These are phyloP conservation scores for Agonum fuliginosum DNA, from an alignment of 2,888 invertebrate species.

Conservation along the genomic window DNA sequence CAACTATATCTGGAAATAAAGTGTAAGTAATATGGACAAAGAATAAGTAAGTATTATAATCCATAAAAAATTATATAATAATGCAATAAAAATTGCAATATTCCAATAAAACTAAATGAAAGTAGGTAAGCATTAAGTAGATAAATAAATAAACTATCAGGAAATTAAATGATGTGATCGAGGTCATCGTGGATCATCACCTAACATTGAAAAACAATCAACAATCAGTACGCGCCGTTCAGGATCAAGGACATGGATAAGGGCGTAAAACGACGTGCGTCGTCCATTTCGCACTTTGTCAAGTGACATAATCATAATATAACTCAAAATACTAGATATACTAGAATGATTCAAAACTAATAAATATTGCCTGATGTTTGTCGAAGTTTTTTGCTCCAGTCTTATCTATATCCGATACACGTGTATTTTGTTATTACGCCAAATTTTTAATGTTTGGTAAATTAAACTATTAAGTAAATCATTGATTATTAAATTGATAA, in stretches of 20 bases:
- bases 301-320: not conserved
- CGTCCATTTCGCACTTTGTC: not conserved
- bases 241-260: constrained; percentile 8
- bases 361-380: not conserved
- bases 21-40: too few species aligned
- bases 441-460: not conserved
- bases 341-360: not conserved
- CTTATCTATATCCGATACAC: not conserved
- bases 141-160: not conserved
- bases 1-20: too few species aligned
- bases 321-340: too few species aligned
- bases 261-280: not conserved
- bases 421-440: constrained; percentile 9
- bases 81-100: too few species aligned
- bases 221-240: not conserved
- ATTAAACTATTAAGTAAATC: not conserved
- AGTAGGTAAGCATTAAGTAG: too few species aligned
- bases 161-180: constrained; percentile 9
- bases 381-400: not conserved
- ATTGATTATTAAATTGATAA: not conserved
- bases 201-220: constrained; percentile 29
- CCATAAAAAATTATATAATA: too few species aligned
- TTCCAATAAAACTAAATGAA: too few species aligned
- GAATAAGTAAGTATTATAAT: too few species aligned
- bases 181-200: constrained; percentile 20